A percentile compares a stretch with the other conserved stretches of the same genome.
Conservation (phyloP, 2,888 invertebrate genomes). For the Zygogramma bicolorata region DNA sequence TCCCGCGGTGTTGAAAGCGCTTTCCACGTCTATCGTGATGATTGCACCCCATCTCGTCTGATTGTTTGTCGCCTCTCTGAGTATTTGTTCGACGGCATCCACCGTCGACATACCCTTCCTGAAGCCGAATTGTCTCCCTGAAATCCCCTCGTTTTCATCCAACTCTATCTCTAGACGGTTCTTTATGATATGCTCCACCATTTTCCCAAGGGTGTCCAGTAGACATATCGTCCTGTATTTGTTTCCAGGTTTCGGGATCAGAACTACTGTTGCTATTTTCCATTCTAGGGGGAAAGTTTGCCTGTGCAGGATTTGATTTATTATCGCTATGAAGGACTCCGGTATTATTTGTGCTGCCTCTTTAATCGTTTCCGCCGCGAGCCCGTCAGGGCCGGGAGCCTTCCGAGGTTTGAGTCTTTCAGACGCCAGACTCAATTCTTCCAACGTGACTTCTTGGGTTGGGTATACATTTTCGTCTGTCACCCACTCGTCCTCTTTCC, state of each 20-base stretch:
- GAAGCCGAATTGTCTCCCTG: background rate
- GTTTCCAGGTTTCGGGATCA: constrained; percentile 9
- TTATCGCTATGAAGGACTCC: background rate
- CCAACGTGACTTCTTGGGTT: background rate
- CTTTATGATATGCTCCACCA: background rate
- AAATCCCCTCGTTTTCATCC: background rate
- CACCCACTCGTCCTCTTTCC: background rate
- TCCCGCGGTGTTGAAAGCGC: background rate
- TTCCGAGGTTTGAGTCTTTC: constrained; percentile 4
- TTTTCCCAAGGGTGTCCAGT: background rate
- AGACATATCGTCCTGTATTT: background rate
- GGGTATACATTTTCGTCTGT: background rate
- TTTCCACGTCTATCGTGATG: constrained; percentile 5
- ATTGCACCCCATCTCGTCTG: background rate
- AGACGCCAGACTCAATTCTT: background rate
- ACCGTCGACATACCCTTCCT: background rate
- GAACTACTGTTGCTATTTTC: constrained; percentile 2
- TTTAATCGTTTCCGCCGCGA: background rate
- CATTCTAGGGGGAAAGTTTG: background rate
- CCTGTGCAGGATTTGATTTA: background rate
- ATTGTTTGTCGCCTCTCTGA: background rate
- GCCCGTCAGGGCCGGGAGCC: constrained; percentile 5
- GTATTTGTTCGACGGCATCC: background rate
- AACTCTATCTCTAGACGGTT: background rate
- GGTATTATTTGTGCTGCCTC: background rate